These are phyloP conservation scores for Subacronicta megacephala DNA, from an alignment of 2,888 invertebrate species.

Conservation along the genomic window DNA sequence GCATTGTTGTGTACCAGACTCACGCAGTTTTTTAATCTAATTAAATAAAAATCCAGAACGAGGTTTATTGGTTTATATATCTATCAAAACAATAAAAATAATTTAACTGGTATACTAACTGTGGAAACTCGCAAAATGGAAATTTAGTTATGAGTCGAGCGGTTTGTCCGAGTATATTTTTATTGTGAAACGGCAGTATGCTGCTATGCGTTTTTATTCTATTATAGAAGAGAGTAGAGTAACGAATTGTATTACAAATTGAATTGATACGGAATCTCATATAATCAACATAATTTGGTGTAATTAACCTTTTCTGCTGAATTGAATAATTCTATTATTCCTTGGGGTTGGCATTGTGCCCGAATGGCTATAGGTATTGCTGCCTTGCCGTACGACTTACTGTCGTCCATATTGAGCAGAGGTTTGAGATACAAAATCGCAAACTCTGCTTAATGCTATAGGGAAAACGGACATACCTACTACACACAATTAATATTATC, in stretches of 20 bases:
- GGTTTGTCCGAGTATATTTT: conserved; percentile 41
- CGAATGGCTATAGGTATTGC: background rate
- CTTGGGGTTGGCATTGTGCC: background rate
- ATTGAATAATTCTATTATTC: background rate
- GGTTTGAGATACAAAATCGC: too few species aligned
- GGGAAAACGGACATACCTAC: too few species aligned
- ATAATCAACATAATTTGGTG: conserved; percentile 2
- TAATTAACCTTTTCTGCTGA: background rate
- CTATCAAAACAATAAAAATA: conserved; percentile 40
- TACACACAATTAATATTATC: too few species aligned
- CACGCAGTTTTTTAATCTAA: conserved; percentile 23
- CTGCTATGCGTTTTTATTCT: conserved; percentile 1
- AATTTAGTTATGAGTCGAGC: conserved; percentile 47
- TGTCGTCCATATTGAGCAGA: too few species aligned
- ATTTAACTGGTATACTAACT: conserved; percentile 44
- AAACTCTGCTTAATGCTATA: too few species aligned
- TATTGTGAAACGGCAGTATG: conserved; percentile 11
- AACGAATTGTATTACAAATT: background rate
- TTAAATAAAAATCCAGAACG: conserved; percentile 24
- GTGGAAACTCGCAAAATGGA: conserved; percentile 29
- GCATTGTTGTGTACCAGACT: conserved; percentile 20
- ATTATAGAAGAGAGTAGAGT: background rate
- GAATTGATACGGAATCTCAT: background rate
- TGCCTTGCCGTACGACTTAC: too few species aligned
- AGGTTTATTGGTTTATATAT: conserved; percentile 34